Base-by-base conservation (phyloP, 37 sponge, comb jelly and placozoan species). In the Geodia barretti region DNA sequence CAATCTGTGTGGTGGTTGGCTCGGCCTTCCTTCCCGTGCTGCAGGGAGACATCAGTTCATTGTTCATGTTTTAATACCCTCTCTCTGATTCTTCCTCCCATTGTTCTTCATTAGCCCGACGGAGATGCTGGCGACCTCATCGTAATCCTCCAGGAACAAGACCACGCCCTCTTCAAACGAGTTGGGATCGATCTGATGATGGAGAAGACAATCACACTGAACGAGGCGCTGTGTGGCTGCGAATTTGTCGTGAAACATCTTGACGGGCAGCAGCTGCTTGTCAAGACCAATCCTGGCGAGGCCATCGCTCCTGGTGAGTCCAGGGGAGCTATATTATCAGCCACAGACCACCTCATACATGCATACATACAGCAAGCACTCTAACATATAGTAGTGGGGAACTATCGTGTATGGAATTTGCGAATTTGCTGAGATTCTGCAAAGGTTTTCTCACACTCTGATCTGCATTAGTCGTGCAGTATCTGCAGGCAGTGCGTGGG, bases 81-180 rank as follows among this genome's bases (percentile, higher is more conserved):
- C 8, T 62, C 26, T 17, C 60, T 39, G 26, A 62, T 62, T 4
- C 25, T 30, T n/a, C 75, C 1, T 32, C 1, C 9, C 60, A 32
- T 41, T 33, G 25, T 47, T 75, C 62, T 58, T 32, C 37, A 41
- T 26, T 73, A 92, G 89, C 94, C 94, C 32, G 95, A 89, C 66
- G 82, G 78, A 68, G 94, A 92, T 19, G 58, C 98, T 42, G 98
- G 98, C 1, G 98, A 98, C 87, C 85, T 95, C 9, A 60, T 93
- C 29, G 89, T 93, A 24, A 75, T 98, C 39, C 78, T 98, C 17
- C 91, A 93, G 80, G 83, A 88, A 66, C 64, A 38, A 39, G 94
- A 91, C 8, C 95, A 98, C 70, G 14, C 73, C 14, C 40, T 68
- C n/a, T 95, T 95, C 78, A 58, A 63, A 59, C 63, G 98, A 59